phyloP scores from a whole-genome alignment of 2,888 invertebrate genomes.

The Drosophila mulleri region DNA sequence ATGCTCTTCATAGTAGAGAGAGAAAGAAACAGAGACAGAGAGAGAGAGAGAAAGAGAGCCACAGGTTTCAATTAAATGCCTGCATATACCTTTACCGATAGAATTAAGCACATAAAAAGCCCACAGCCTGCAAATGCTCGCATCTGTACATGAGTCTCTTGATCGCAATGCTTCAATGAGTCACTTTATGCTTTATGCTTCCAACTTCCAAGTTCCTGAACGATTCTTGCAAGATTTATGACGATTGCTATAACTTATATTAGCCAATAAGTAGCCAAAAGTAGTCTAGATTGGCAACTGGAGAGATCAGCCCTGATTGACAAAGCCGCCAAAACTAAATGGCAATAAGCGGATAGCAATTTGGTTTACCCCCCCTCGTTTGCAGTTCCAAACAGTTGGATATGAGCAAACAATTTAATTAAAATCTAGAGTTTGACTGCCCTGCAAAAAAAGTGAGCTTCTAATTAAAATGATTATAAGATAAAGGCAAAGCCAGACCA shows the following conservation, averaged over 20 bases:
- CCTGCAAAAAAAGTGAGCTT: constrained; percentile 42
- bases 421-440: constrained; percentile 47
- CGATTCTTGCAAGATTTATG: not conserved
- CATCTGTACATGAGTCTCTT: constrained; percentile 23
- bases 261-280: not conserved
- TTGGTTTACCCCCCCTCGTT: not conserved
- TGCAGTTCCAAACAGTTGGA: constrained; percentile 3
- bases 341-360: not conserved
- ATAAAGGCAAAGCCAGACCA: constrained; percentile 40
- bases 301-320: not conserved
- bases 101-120: constrained; percentile 60
- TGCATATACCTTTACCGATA: constrained; percentile 68
- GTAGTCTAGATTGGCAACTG: rapidly evolving
- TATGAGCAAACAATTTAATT: constrained; percentile 60
- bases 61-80: constrained; percentile 62
- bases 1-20: constrained; percentile 69
- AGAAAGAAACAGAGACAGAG: not conserved
- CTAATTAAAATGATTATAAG: constrained; percentile 69
- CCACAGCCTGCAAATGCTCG: too few relatives aligned
- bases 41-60: not conserved
- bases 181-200: too few relatives aligned
- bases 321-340: not conserved
- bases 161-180: constrained; percentile 44
- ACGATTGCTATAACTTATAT: not conserved
- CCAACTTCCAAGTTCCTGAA: not conserved